Conservation (phyloP, 2,113 vertebrate species). For the Limnothrissa miodon region DNA sequence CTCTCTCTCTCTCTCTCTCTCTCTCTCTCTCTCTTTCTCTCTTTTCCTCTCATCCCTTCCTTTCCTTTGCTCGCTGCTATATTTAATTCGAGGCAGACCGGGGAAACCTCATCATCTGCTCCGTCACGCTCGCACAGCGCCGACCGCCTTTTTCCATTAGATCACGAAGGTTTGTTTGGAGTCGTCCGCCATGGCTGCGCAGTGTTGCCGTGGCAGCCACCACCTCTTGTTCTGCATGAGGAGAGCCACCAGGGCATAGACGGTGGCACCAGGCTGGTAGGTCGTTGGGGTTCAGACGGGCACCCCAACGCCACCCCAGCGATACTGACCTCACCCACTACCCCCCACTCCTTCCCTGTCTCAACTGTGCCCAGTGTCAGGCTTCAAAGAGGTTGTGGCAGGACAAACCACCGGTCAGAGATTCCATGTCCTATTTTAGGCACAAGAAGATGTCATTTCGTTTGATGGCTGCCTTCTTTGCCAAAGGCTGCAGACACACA, state of each 20-base stretch:
- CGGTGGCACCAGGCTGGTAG: background rate
- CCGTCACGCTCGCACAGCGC: background rate
- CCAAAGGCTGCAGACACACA: background rate
- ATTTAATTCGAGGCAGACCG: slow-evolving; percentile 59
- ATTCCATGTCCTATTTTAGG: background rate
- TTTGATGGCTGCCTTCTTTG: background rate
- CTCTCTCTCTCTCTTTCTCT: background rate
- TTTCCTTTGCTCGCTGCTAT: slow-evolving; percentile 56
- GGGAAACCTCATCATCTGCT: slow-evolving; percentile 20
- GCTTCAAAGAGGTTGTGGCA: background rate
- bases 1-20: background rate
- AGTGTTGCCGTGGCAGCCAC: background rate
- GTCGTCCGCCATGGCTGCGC: background rate
- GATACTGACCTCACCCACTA: no score
- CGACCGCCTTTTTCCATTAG: background rate
- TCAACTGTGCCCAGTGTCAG: background rate
- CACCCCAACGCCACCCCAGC: background rate
- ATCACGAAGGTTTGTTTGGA: slow-evolving; percentile 18
- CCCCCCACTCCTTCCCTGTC: no score
- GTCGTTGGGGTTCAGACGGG: no score
- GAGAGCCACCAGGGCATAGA: background rate
- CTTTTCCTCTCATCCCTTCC: background rate
- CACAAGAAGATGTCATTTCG: background rate
- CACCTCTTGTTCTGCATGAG: background rate
- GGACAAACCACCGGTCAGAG: background rate